Percentiles rank a stretch among this genome's conserved stretches.
Conservation (phyloP, 2,113 vertebrate genomes). For the Eulacestoma nigropectus region DNA sequence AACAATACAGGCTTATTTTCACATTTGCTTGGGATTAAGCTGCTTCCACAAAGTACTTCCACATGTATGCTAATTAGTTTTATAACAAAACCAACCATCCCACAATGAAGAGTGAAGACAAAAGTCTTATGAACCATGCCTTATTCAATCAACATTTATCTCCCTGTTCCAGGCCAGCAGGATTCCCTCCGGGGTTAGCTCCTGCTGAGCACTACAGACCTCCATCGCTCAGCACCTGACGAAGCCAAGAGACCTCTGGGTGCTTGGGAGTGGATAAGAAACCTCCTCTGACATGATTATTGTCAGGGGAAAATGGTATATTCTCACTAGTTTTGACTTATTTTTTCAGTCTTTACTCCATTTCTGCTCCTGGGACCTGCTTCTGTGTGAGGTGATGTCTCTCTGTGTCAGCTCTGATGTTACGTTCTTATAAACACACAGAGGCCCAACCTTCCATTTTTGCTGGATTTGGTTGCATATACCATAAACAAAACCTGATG, state of each 20-base stretch:
- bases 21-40: slow-evolving; percentile 78
- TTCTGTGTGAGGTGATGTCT: background rate
- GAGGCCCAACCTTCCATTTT: background rate
- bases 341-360: background rate
- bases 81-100: slow-evolving; percentile 56
- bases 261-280: background rate
- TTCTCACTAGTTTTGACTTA: background rate
- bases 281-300: background rate
- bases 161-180: background rate
- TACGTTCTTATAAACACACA: accelerated
- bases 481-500: background rate
- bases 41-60: slow-evolving; percentile 71
- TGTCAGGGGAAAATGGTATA: background rate
- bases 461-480: background rate
- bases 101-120: slow-evolving; percentile 60
- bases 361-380: background rate
- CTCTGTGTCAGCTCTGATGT: background rate
- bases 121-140: slow-evolving; percentile 55
- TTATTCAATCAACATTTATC: slow-evolving; percentile 52
- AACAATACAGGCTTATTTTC: slow-evolving; percentile 76
- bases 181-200: background rate
- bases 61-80: slow-evolving; percentile 73
- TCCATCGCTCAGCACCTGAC: background rate
- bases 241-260: background rate
- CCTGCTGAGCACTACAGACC: background rate